A percentile compares a stretch with the other conserved stretches of the same genome.
Evolutionary conservation across 2,888 invertebrate genomes (phyloP).

Genomic region (Morpho helenor): DNA sequence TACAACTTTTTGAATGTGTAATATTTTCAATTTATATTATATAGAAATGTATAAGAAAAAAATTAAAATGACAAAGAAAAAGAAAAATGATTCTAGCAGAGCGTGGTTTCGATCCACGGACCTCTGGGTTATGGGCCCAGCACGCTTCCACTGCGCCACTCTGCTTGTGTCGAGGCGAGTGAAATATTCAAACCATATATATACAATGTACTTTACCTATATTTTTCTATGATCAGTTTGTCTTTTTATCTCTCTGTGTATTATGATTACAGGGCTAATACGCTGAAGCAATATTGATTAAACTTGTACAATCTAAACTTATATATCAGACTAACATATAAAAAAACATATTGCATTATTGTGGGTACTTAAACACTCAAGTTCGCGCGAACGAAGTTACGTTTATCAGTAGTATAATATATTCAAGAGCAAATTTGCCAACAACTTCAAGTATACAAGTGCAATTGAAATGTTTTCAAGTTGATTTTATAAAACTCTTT

Average conservation of each 20-base stretch:
- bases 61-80: slow-evolving; percentile 5
- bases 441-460: slow-evolving; percentile 14
- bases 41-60: not conserved
- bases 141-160: slow-evolving; percentile 92
- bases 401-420: not conserved
- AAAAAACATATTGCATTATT: too few relatives aligned
- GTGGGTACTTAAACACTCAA: too few relatives aligned
- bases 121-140: slow-evolving; percentile 94
- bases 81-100: slow-evolving; percentile 70
- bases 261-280: too few relatives aligned
- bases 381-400: too few relatives aligned
- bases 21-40: not conserved
- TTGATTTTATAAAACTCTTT: not conserved
- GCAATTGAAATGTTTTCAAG: slow-evolving; percentile 4
- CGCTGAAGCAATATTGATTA: too few relatives aligned
- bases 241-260: rapidly evolving
- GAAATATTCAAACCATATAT: too few relatives aligned
- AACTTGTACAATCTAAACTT: too few relatives aligned
- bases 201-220: too few relatives aligned
- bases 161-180: slow-evolving; percentile 65
- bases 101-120: slow-evolving; percentile 95
- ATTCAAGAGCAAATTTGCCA: slow-evolving; percentile 13
- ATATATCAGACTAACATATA: too few relatives aligned
- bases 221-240: too few relatives aligned
- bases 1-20: not conserved